Evolutionary conservation across 1,140 invertebrate genomes (phyloP).

Genomic region (Nasonia vitripennis): DNA sequence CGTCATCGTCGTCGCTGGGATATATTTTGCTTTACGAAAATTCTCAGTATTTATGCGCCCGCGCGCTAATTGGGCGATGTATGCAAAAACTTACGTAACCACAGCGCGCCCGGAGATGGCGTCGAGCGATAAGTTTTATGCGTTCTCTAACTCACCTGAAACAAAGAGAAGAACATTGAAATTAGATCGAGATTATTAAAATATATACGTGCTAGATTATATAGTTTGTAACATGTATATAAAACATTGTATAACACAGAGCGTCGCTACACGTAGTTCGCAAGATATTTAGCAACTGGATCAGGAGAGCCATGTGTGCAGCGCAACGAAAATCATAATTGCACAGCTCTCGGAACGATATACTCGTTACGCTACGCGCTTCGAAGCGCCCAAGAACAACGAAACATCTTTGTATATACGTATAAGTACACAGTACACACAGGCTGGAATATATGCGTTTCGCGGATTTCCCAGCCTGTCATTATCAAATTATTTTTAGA

Average conservation of each 20-base stretch:
- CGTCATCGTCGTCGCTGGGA: not conserved
- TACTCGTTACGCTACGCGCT: constrained; percentile 38
- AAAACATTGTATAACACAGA: not conserved
- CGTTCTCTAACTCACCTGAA: not conserved
- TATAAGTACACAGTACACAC: not conserved
- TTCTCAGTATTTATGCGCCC: not conserved
- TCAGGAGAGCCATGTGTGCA: not conserved
- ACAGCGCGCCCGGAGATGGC: not conserved
- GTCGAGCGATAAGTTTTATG: not conserved
- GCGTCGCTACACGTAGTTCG: not conserved
- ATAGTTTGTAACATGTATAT: not conserved
- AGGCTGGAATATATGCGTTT: not conserved
- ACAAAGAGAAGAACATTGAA: not conserved
- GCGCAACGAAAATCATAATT: constrained; percentile 24
- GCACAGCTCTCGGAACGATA: constrained; percentile 14
- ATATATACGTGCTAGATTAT: not conserved
- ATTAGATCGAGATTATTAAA: not conserved
- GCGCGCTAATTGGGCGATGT: not conserved
- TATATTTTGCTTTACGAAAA: not conserved
- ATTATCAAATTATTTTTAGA: not conserved
- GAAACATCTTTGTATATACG: constrained; percentile 11
- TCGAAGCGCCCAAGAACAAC: constrained; percentile 16
- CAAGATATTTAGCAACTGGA: constrained; percentile 19
- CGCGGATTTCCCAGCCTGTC: not conserved
- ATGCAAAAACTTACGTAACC: not conserved